A percentile compares a stretch with the other conserved stretches of the same genome.
Conservation (phyloP, 2,888 invertebrate species). For the Drosophila kokeensis region DNA sequence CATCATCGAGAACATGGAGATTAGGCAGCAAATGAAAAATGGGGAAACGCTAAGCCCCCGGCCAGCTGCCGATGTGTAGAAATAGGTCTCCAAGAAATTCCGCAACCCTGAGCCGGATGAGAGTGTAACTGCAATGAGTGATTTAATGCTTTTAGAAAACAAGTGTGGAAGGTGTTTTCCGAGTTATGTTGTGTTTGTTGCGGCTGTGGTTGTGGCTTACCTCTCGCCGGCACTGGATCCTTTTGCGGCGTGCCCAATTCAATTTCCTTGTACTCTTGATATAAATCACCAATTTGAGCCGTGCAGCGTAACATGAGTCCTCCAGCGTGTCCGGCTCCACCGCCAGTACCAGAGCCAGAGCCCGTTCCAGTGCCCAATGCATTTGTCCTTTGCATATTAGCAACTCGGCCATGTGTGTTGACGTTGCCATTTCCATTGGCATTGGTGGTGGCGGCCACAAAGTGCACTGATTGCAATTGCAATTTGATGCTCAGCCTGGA, state of each 20-base stretch:
- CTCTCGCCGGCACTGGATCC: conserved; percentile 92
- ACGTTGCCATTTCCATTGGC: conserved; percentile 35
- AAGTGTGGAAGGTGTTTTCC: conserved; percentile 27
- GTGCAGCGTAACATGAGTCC: conserved; percentile 90
- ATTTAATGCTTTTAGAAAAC: conserved; percentile 43
- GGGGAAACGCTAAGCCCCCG: conserved; percentile 1
- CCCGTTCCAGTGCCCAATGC: conserved; percentile 43
- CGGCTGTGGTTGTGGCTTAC: conserved; percentile 85
- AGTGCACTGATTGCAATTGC: conserved; percentile 85
- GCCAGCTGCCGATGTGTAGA: conserved; percentile 70
- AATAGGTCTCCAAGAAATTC: conserved; percentile 82
- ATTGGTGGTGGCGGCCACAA: conserved; percentile 66
- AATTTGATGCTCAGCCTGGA: conserved; percentile 84
- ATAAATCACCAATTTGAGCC: conserved; percentile 89
- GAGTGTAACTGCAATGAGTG: conserved; percentile 79
- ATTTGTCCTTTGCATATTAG: conserved; percentile 67
- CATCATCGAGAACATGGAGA: conserved; percentile 42
- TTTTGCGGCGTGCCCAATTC: conserved; percentile 89
- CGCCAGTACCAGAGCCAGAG: conserved; percentile 26
- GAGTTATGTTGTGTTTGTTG: conserved; percentile 20
- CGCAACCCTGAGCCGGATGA: conserved; percentile 82
- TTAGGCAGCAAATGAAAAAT: conserved; percentile 37
- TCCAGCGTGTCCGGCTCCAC: conserved; percentile 64
- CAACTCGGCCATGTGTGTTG: conserved; percentile 47
- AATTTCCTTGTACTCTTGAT: conserved; percentile 89